phyloP scores from a whole-genome alignment of 2,888 invertebrate genomes.

The Rotaria macrura region DNA sequence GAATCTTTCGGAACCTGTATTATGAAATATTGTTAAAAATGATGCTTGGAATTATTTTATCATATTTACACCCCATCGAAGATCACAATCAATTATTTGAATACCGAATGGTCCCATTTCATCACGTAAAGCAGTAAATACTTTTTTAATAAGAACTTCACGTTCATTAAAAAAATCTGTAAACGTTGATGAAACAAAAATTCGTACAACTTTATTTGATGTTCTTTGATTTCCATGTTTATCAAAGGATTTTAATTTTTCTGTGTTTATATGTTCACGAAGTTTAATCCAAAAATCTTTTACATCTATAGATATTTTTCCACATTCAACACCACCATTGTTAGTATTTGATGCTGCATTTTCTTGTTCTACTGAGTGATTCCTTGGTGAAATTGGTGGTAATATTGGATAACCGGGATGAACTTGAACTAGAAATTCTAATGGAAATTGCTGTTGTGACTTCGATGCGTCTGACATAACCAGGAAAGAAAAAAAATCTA shows the following conservation, averaged over 20 bases:
- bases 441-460: not conserved
- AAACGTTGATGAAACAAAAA: constrained; percentile 35
- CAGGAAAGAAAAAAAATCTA: not conserved
- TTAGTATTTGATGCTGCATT: not conserved
- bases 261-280: not conserved
- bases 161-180: constrained; percentile 35
- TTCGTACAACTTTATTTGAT: constrained; percentile 22
- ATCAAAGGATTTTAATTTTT: not conserved
- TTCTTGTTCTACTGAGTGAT: not conserved
- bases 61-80: constrained; percentile 43
- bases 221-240: not conserved
- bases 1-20: constrained; percentile 43
- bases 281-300: constrained; percentile 17
- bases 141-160: constrained; percentile 35
- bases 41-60: not conserved
- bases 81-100: constrained; percentile 46
- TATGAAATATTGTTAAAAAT: not conserved
- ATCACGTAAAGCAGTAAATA: constrained; percentile 44
- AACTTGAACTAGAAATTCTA: not conserved
- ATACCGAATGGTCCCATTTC: constrained; percentile 42
- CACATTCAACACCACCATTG: not conserved
- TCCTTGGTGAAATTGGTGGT: not conserved
- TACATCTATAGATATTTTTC: not conserved
- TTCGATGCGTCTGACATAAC: not conserved
- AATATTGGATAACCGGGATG: not conserved